Evolutionary conservation across 1,140 invertebrate species (phyloP), one percentile per base, ranked within the genome.

Genomic region (Drosophila novamexicana): DNA sequence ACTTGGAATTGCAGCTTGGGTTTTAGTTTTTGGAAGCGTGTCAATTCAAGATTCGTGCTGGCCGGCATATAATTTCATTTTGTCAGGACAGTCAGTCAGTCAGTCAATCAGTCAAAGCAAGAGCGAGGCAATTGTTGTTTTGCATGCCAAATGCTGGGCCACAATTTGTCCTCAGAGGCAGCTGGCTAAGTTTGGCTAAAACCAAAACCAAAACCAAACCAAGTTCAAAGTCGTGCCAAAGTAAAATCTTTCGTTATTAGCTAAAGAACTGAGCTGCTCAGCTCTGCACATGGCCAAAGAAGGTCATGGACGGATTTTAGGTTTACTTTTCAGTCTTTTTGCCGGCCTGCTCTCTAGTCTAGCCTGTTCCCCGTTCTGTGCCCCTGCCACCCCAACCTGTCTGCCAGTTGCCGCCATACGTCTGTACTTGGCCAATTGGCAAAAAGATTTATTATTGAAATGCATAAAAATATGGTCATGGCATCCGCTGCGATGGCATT

Each of bases 251-350:
- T 66, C 75, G 59, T 71, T 75, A 78, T 80, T 78, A 78, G 65
- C 77, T 16, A 66, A 71, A 84, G 77, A 84, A 81, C 79, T 74
- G 63, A 53, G 36, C 74, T 59, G 71, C 79, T 69, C 75, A 57
- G 58, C 75, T 62, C 63, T 54, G 73, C 58, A 77, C 63, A 72
- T 49, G 56, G 50, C 77, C 85, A 89, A 88, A 88, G 84, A 88
- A 88, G 84, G 84, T 88, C 84, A 88, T 88, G 84, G 84, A 88
- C 84, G 79, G 84, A 89, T 88, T 89, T 88, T 72, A 75, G 72
- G 83, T 76, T 70, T 83, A 62, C 58, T 63, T 58, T 70, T 72
- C 69, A 44, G 22, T 58, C 47, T 32, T 44, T 64, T 64, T 22
- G 9, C 22, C 37, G 29, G 14, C 42, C 34, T 9, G 34, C 22